Conservation (phyloP, 2,113 vertebrate species). For the Epinephelus cyanopodus region DNA sequence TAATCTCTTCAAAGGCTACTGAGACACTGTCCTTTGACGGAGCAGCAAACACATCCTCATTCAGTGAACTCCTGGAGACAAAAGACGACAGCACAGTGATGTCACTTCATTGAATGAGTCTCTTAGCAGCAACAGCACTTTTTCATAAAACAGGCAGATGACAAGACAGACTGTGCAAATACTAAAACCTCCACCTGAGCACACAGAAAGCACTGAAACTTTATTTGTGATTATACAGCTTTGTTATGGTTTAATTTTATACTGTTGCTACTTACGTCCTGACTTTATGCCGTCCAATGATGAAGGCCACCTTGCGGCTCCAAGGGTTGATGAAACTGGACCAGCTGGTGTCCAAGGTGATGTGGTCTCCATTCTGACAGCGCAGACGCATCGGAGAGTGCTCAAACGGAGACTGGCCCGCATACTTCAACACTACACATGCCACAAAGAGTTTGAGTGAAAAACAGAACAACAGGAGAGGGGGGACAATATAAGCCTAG, state of each 20-base stretch:
- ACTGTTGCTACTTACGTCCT: slow-evolving; percentile 85
- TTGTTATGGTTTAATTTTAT: background rate
- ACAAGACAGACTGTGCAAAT: background rate
- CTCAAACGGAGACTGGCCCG: slow-evolving; percentile 90
- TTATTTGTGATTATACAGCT: background rate
- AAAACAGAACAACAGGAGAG: background rate
- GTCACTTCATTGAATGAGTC: background rate
- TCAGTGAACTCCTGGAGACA: slow-evolving; percentile 88
- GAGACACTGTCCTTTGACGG: slow-evolving; percentile 75
- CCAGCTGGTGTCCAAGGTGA: slow-evolving; percentile 93
- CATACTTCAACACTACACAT: slow-evolving; percentile 89
- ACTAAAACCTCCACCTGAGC: background rate
- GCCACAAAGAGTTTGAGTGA: background rate
- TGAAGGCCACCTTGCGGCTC: slow-evolving; percentile 92
- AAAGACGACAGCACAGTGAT: slow-evolving; percentile 6
- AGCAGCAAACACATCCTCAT: slow-evolving; percentile 92
- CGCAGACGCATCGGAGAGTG: slow-evolving; percentile 90
- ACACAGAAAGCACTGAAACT: background rate
- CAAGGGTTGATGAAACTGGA: slow-evolving; percentile 94
- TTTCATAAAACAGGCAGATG: background rate
- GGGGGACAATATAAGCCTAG: background rate
- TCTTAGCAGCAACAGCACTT: background rate
- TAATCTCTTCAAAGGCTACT: slow-evolving; percentile 86
- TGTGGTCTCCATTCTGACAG: slow-evolving; percentile 92
- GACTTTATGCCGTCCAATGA: slow-evolving; percentile 93